phyloP scores from a whole-genome alignment of 2,797 vertebrate species.

The Muscicapa striata region DNA sequence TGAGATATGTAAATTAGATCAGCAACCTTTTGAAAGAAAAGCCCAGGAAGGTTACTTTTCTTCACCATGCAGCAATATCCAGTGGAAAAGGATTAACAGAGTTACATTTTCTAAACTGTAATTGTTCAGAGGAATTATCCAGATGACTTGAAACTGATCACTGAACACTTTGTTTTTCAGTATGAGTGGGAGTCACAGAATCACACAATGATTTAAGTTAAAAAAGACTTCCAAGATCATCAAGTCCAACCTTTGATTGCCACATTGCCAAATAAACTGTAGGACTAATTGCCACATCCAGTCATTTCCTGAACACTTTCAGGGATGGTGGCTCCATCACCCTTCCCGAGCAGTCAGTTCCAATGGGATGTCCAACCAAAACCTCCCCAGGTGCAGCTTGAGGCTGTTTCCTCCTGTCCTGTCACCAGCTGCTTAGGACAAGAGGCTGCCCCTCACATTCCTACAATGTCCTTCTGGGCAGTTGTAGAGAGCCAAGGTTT shows the following conservation, averaged over 20 bases:
- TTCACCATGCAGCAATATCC: neutral
- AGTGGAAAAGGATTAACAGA: neutral
- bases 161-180: neutral
- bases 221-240: neutral
- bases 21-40: neutral
- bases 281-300: rapidly evolving
- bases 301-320: neutral
- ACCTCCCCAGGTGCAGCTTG: neutral
- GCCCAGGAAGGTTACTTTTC: neutral
- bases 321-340: neutral
- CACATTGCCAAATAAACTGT: neutral
- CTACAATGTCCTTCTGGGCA: no score
- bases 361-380: neutral
- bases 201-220: neutral
- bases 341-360: neutral
- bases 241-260: neutral
- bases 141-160: neutral
- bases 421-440: neutral
- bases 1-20: neutral
- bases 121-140: neutral
- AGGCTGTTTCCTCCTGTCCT: neutral
- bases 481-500: neutral
- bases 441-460: neutral
- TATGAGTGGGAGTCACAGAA: neutral
- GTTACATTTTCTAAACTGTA: neutral